phyloP scores from a whole-genome alignment of 1,140 invertebrate genomes.

The Drosophila pectinifera region DNA sequence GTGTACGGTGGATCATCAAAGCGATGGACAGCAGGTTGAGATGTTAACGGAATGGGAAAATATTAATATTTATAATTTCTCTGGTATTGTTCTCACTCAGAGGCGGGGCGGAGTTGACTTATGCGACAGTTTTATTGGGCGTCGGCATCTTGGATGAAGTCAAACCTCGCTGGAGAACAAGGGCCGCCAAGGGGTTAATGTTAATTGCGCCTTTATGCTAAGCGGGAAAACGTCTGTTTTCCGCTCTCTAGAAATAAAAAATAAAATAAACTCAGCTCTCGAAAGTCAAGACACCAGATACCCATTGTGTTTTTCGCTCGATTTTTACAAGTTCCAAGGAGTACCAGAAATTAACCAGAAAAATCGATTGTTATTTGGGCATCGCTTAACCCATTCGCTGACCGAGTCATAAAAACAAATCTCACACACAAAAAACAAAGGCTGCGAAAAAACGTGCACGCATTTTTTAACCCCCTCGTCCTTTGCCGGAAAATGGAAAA shows the following conservation, averaged over 20 bases:
- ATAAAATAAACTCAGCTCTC: constrained; percentile 9
- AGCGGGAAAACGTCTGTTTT: constrained; percentile 56
- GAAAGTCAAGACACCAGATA: constrained; percentile 38
- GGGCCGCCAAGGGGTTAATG: constrained; percentile 79
- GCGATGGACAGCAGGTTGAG: constrained; percentile 56
- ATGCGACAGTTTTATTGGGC: constrained; percentile 79
- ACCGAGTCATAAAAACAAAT: constrained; percentile 39
- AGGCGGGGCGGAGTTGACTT: constrained; percentile 54
- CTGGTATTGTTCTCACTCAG: constrained; percentile 34
- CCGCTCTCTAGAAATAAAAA: constrained; percentile 33
- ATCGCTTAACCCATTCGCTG: constrained; percentile 56
- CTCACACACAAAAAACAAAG: constrained; percentile 25
- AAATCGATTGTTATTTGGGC: constrained; percentile 36
- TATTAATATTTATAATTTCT: constrained; percentile 52
- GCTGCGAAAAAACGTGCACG: constrained; percentile 45
- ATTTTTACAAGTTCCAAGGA: constrained; percentile 60
- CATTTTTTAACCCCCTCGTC: constrained; percentile 74
- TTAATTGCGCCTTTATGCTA: constrained; percentile 80
- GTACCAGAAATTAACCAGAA: constrained; percentile 42
- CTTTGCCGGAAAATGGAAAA: constrained; percentile 17
- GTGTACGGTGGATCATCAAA: constrained; percentile 23
- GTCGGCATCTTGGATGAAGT: constrained; percentile 55
- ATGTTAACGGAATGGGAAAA: constrained; percentile 56
- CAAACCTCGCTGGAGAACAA: too few species aligned
- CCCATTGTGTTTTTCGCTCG: constrained; percentile 24